Conservation (phyloP, 1,140 invertebrate genomes). For the Mylabris phalerata region DNA sequence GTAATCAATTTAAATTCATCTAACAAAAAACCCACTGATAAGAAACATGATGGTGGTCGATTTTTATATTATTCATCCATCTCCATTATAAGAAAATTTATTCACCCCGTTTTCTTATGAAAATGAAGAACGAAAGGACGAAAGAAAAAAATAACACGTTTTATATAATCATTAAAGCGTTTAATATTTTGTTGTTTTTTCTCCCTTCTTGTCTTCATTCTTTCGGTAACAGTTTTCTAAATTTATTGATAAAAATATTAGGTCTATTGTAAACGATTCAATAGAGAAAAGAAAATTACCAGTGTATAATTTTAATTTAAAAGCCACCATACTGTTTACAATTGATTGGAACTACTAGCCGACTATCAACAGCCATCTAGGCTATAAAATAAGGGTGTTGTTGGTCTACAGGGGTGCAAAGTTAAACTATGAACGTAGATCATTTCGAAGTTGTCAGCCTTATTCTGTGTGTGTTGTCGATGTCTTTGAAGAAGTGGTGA, state of each 20-base stretch:
- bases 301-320: slow-evolving; percentile 1
- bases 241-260: no score
- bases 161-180: slow-evolving; percentile 20
- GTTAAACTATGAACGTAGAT: no score
- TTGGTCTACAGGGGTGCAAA: background rate
- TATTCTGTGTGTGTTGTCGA: no score
- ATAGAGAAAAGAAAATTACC: no score
- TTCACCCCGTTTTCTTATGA: slow-evolving; percentile 15
- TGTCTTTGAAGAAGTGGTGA: no score
- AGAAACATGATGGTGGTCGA: slow-evolving; percentile 8
- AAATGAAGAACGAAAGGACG: no score
- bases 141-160: slow-evolving; percentile 8
- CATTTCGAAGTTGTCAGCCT: no score
- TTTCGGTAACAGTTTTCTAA: no score
- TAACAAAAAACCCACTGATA: slow-evolving; percentile 6
- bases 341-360: slow-evolving; percentile 3
- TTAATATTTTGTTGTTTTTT: slow-evolving; percentile 16
- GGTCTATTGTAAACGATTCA: no score
- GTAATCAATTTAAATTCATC: slow-evolving; percentile 13
- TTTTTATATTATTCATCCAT: slow-evolving; percentile 25
- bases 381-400: background rate
- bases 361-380: background rate
- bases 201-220: background rate
- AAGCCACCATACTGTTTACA: background rate
- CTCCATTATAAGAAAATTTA: slow-evolving; percentile 27